Percentiles rank a stretch among this genome's conserved stretches.
These are phyloP conservation scores for Spisula subtruncata DNA, from an alignment of 2,888 invertebrate species.

Conservation along the genomic window DNA sequence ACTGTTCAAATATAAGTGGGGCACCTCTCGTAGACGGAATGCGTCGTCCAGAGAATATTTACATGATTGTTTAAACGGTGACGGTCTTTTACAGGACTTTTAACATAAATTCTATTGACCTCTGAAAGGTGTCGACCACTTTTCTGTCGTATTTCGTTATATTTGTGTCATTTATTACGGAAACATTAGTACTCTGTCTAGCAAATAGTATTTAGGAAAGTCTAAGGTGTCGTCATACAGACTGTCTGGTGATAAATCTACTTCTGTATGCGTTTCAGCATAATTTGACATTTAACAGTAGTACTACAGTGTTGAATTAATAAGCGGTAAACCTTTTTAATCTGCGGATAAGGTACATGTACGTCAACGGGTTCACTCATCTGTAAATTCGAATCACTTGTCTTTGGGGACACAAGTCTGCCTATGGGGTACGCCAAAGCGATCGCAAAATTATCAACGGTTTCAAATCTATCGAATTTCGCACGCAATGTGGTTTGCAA, in stretches of 20 bases:
- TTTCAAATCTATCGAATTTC: too few species aligned
- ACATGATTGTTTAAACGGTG: conserved; percentile 12
- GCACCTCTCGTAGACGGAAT: background rate
- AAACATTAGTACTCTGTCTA: background rate
- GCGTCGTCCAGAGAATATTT: background rate
- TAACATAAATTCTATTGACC: background rate
- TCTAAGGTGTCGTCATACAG: background rate
- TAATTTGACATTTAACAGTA: too few species aligned
- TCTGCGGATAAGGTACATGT: too few species aligned
- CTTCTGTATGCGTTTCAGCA: background rate
- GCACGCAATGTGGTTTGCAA: too few species aligned
- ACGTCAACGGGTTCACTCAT: too few species aligned
- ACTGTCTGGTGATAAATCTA: background rate
- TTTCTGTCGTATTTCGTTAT: background rate
- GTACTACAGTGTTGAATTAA: too few species aligned
- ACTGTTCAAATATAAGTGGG: too few species aligned
- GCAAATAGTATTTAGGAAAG: background rate
- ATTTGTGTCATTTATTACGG: background rate
- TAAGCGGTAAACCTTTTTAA: too few species aligned
- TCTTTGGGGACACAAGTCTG: too few species aligned
- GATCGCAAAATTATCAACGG: too few species aligned
- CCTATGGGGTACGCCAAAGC: too few species aligned
- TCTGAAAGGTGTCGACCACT: background rate
- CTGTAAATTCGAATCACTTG: too few species aligned
- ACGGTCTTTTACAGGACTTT: background rate